Evolutionary conservation across 2,888 invertebrate species (phyloP), one percentile per base, ranked within the genome.

Genomic region (Panopea generosa): DNA sequence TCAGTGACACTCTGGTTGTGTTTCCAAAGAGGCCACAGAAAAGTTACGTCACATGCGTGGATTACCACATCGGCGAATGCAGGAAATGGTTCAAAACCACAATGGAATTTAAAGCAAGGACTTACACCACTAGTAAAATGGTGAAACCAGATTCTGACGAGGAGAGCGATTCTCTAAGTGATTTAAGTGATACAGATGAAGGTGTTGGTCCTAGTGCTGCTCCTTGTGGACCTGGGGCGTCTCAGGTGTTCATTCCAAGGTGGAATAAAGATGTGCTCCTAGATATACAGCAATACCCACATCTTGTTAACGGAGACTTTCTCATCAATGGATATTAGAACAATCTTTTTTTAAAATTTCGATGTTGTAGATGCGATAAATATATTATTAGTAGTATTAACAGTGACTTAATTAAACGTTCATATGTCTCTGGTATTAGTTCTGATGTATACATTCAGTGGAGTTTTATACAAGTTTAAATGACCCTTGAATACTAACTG

Each of bases 61-160:
- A 90, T 52, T 84, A 86, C 55, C 88, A 88, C 65, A 84, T 86
- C n/a, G 89, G 89, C 56, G 86, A 86, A 57, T 87, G 87, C 73
- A 69, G 87, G 53, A 80, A 86, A 29, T 90, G 90, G 90, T 90
- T 87, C 72, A 88, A 87, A 67, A 89, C 90, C 0, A 84, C 85
- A 43, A 63, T 90, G 82, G 88, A 90, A 67, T 83, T 90, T 47
- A 88, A 86, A 67, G 88, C 90, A n/a, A 83, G 79, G 72, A 86
- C 84, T 22, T 89, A 86, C 79, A 88, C 86, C 6, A 85, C 88
- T 0, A 77, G 77, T 7, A 78, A 77, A 69, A 79, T 85, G 0
- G 67, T 77, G 20, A 69, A 70, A 16, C 67, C 66, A 11, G 66
- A 63, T 9, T 59, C 45, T 14, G 53, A 73, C n/a, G 77, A 59